Evolutionary conservation across 1,140 invertebrate genomes (phyloP), one percentile per base, ranked within the genome.

Genomic region (Habropoda laboriosa): DNA sequence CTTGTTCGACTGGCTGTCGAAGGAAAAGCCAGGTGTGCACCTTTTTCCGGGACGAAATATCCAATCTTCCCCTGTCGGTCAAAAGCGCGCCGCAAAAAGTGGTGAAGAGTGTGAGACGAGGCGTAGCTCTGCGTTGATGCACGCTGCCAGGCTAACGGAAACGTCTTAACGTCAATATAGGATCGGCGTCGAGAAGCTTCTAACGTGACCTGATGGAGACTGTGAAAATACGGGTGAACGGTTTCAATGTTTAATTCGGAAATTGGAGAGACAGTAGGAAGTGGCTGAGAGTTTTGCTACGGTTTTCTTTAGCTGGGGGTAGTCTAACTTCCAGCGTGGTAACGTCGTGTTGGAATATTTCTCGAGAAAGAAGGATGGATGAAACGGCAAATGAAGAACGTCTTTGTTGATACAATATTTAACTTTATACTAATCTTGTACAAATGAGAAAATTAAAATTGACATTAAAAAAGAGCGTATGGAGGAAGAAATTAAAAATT

Each of bases 1-100:
- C 55, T 40, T 53, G 70, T 40, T 71, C 27, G 42, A 21, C 64
- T 45, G 72, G 18, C 40, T 55, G 53, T 55, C 61, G 79, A 47
- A 16, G 82, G 68, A 79, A 81, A 85, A 81, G 73, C 49, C 82
- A 68, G 71, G 53, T 60, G 68, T 24, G 40, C 77, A 60, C 47
- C 55, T 70, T 57, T 70, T 57, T 61, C 64, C 71, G 55, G 53
- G 38, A 72, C 76, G 80, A 86, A 86, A 79, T 86, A 86, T 86
- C 84, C 85, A 86, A 86, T 86, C 83, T 86, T 81, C 83, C 78
- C 55, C 83, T 82, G 85, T 86, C 85, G 85, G 83, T 86, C 85
- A 83, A 67, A 83, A 84, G 77, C 49, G 63, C 49, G 51, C 57
- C 60, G 83, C 66, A 84, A 85, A 84, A 85, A 83, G 71, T 18